Conservation (phyloP, 2,113 vertebrate species). For the Chunga burmeisteri region DNA sequence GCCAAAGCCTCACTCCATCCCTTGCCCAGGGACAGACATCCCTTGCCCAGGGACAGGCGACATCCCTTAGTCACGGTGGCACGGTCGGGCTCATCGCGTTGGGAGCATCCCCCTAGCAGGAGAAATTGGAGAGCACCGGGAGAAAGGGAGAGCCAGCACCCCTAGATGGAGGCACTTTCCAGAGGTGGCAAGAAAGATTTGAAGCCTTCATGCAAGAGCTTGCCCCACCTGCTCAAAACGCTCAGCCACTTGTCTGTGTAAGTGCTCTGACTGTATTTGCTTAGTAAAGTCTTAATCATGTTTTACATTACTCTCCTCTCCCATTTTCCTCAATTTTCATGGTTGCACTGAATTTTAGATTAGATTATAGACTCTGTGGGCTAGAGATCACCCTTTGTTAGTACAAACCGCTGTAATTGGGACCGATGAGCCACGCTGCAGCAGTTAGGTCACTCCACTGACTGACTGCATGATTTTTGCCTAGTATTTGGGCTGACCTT, state of each 20-base stretch:
- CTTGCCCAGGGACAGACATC: not conserved
- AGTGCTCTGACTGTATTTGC: not conserved
- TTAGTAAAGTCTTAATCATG: not conserved
- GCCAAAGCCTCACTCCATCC: accelerated
- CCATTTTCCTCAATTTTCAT: not conserved
- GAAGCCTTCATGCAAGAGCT: not conserved
- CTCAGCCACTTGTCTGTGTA: not conserved
- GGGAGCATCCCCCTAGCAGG: not conserved
- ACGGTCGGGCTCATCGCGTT: not conserved
- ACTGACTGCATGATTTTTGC: not conserved
- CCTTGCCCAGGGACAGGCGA: not conserved
- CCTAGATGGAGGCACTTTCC: not conserved
- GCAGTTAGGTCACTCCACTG: not conserved
- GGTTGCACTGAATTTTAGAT: not conserved
- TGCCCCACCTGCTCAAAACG: not conserved
- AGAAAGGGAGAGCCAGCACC: not conserved
- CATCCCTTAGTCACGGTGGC: not conserved
- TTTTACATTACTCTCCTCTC: not conserved
- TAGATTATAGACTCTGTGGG: not conserved
- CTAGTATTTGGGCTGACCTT: not conserved
- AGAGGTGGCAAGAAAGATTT: not conserved
- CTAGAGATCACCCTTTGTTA: not conserved
- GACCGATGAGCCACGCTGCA: not conserved
- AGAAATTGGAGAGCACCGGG: not conserved
- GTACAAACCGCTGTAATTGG: not conserved